These are phyloP conservation scores for Ochropleura leucogaster DNA, from an alignment of 2,888 invertebrate species.

Conservation along the genomic window DNA sequence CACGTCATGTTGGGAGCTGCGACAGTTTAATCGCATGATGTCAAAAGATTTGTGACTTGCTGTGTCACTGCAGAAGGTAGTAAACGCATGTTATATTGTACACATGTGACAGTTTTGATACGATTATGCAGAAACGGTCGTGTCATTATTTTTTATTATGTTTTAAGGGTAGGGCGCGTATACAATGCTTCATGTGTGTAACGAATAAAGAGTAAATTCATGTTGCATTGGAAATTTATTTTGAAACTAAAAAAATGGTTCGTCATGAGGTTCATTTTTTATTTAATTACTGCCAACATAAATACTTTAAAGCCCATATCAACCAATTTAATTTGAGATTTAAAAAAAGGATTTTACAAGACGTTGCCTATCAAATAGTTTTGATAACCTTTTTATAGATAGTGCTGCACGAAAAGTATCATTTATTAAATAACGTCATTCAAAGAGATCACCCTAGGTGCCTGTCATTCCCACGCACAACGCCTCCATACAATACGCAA, in stretches of 20 bases:
- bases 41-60: slow-evolving; percentile 67
- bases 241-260: background rate
- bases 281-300: background rate
- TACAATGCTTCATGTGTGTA: slow-evolving; percentile 10
- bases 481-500: slow-evolving; percentile 69
- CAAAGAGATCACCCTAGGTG: slow-evolving; percentile 66
- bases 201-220: background rate
- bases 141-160: slow-evolving; percentile 65
- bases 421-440: slow-evolving; percentile 58
- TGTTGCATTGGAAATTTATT: too few relatives aligned
- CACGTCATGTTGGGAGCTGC: slow-evolving; percentile 74
- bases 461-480: slow-evolving; percentile 74
- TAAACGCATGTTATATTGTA: slow-evolving; percentile 58
- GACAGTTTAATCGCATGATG: slow-evolving; percentile 69
- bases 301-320: background rate
- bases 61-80: slow-evolving; percentile 60
- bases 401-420: slow-evolving; percentile 22
- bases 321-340: background rate
- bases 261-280: background rate
- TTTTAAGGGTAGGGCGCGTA: slow-evolving; percentile 16
- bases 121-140: slow-evolving; percentile 58
- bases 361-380: background rate
- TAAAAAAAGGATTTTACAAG: background rate
- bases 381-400: slow-evolving; percentile 19
- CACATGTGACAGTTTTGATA: slow-evolving; percentile 66